A percentile compares a stretch with the other conserved stretches of the same genome.
Evolutionary conservation across 2,113 vertebrate genomes (phyloP).

Genomic region (Riparia riparia): DNA sequence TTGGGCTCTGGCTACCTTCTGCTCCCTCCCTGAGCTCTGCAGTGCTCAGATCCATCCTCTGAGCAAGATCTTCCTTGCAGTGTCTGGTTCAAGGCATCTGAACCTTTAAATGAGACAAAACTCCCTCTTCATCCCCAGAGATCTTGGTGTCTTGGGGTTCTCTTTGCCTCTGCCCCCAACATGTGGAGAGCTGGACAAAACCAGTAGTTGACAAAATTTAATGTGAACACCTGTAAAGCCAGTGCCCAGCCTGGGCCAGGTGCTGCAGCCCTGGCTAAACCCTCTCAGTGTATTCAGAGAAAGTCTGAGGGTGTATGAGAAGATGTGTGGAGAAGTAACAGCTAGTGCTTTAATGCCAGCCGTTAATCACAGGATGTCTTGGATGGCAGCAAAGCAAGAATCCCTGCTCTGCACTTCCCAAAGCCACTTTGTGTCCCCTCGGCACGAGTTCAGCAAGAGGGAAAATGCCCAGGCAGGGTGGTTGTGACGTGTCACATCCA

Average conservation of each 20-base stretch:
- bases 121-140: not conserved
- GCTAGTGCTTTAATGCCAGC: not conserved
- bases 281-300: not conserved
- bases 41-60: not conserved
- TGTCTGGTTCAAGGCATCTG: not conserved
- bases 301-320: not conserved
- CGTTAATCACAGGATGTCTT: not conserved
- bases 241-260: not conserved
- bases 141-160: not conserved
- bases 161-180: not conserved
- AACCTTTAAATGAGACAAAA: not conserved
- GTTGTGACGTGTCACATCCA: conserved; percentile 6
- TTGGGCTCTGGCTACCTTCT: not conserved
- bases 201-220: not conserved
- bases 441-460: not conserved
- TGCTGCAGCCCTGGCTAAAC: not conserved
- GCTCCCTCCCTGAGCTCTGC: not conserved
- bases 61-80: not conserved
- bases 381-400: not conserved
- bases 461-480: not conserved
- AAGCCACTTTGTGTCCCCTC: not conserved
- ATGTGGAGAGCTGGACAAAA: not conserved
- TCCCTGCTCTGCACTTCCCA: not conserved
- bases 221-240: not conserved
- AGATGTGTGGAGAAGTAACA: not conserved